A percentile compares a stretch with the other conserved stretches of the same genome.
phyloP scores from a whole-genome alignment of 2,113 vertebrate genomes.

The Theristicus caerulescens region DNA sequence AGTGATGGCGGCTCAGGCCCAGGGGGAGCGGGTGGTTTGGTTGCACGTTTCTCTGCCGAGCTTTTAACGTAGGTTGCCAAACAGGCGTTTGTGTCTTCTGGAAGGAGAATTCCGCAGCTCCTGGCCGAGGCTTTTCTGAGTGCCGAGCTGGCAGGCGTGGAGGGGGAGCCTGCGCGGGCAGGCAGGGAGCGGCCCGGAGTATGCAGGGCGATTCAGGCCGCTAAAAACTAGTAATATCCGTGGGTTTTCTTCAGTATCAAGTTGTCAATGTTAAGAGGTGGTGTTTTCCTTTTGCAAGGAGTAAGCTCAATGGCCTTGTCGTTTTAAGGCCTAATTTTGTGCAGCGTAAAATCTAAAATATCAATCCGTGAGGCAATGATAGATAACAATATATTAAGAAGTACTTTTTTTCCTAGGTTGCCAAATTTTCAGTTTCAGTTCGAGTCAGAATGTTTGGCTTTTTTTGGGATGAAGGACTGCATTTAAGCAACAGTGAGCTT shows the following conservation, averaged over 20 bases:
- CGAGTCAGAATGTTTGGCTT: rapidly evolving
- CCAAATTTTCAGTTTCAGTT: background rate
- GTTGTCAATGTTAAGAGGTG: rapidly evolving
- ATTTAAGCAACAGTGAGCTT: rapidly evolving
- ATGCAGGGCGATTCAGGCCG: rapidly evolving
- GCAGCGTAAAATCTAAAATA: background rate
- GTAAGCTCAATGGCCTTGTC: background rate
- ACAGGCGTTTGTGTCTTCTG: rapidly evolving
- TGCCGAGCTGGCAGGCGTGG: rapidly evolving
- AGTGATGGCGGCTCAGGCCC: rapidly evolving
- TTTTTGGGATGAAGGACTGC: too few relatives aligned
- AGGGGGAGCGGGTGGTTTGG: rapidly evolving
- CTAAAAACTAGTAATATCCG: rapidly evolving
- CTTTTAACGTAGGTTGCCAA: rapidly evolving
- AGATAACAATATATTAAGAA: background rate
- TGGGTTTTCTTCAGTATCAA: background rate
- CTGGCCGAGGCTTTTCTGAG: too few relatives aligned
- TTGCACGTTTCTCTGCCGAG: rapidly evolving
- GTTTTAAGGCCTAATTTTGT: background rate
- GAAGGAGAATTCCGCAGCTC: rapidly evolving
- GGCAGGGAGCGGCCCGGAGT: rapidly evolving
- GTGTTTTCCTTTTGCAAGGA: rapidly evolving
- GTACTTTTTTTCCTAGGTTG: rapidly evolving
- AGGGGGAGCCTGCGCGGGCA: rapidly evolving
- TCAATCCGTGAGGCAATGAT: rapidly evolving